These are phyloP conservation scores for Prietella phreatophila DNA, from an alignment of 2,113 vertebrate species.

Conservation along the genomic window DNA sequence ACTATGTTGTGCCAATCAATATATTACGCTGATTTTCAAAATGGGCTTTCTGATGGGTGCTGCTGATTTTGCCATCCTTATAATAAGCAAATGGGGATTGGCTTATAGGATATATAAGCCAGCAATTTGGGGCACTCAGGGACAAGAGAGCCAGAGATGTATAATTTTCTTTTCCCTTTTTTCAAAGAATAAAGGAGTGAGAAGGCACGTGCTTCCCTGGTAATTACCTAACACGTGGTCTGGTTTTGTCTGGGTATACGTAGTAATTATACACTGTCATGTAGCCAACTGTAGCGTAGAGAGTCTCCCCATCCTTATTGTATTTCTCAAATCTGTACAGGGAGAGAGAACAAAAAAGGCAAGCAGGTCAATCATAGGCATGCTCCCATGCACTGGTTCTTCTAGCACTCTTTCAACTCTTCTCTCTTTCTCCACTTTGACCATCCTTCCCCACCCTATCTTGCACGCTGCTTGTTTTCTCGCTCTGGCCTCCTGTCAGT, in stretches of 20 bases:
- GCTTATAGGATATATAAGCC: conserved; percentile 72
- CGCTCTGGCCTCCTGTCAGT: conserved; percentile 79
- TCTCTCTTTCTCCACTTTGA: conserved; percentile 28
- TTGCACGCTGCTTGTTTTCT: conserved; percentile 75
- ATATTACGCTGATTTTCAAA: conserved; percentile 70
- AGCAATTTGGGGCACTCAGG: conserved; percentile 74
- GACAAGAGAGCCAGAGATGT: conserved; percentile 75
- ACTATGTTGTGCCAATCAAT: conserved; percentile 62
- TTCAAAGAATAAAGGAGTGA: conserved; percentile 74
- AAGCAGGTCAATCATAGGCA: conserved; percentile 99
- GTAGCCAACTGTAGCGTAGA: conserved; percentile 99
- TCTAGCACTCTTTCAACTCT: conserved; percentile 36
- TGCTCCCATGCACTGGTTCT: conserved; percentile 85
- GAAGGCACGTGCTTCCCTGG: conserved; percentile 90
- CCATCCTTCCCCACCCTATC: conserved; percentile 38
- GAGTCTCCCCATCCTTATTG: conserved; percentile 99
- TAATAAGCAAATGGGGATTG: conserved; percentile 67
- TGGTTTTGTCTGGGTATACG: conserved; percentile 99
- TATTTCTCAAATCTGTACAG: conserved; percentile 98
- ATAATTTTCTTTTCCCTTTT: conserved; percentile 79
- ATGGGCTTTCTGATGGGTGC: conserved; percentile 62
- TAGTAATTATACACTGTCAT: conserved; percentile 99
- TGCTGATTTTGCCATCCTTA: conserved; percentile 67
- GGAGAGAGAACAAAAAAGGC: conserved; percentile 86
- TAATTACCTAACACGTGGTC: conserved; percentile 99